phyloP scores from a whole-genome alignment of 2,113 vertebrate genomes.

The Rhagologus leucostigma region DNA sequence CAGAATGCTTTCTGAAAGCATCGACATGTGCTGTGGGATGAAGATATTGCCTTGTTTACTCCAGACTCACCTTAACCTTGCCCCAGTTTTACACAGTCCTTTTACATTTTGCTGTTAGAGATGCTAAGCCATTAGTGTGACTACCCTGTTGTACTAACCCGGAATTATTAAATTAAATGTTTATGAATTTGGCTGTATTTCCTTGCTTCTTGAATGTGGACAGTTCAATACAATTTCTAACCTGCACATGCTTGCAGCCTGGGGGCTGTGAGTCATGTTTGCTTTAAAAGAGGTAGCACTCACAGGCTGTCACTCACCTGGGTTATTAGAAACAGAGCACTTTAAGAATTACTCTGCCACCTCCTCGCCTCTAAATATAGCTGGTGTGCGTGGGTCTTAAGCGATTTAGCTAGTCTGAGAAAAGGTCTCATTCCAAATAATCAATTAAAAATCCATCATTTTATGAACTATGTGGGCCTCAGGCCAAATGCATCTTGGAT shows the following conservation, averaged over 20 bases:
- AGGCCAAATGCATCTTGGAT: conserved; percentile 43
- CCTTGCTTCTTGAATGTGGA: conserved; percentile 33
- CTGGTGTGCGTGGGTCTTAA: conserved; percentile 49
- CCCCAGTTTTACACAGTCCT: neutral
- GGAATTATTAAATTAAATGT: conserved; percentile 45
- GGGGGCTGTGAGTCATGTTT: conserved; percentile 66
- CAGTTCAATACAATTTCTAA: conserved; percentile 63
- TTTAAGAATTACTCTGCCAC: conserved; percentile 71
- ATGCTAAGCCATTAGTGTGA: neutral
- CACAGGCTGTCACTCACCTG: conserved; percentile 69
- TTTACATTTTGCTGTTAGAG: neutral
- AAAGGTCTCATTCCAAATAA: conserved; percentile 60
- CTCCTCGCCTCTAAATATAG: conserved; percentile 75
- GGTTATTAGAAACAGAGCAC: conserved; percentile 69
- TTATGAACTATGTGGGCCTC: conserved; percentile 39
- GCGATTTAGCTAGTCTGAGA: conserved; percentile 44
- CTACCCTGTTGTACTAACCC: conserved; percentile 22
- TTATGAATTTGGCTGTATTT: conserved; percentile 5
- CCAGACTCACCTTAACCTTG: neutral
- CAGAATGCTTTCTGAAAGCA: neutral
- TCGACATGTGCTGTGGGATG: neutral
- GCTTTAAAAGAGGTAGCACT: conserved; percentile 68
- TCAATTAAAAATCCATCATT: conserved; percentile 65
- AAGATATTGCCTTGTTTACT: conserved; percentile 17
- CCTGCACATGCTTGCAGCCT: conserved; percentile 4